Base-by-base conservation (phyloP, 2,888 invertebrate species). In the Eristalinus aeneus region DNA sequence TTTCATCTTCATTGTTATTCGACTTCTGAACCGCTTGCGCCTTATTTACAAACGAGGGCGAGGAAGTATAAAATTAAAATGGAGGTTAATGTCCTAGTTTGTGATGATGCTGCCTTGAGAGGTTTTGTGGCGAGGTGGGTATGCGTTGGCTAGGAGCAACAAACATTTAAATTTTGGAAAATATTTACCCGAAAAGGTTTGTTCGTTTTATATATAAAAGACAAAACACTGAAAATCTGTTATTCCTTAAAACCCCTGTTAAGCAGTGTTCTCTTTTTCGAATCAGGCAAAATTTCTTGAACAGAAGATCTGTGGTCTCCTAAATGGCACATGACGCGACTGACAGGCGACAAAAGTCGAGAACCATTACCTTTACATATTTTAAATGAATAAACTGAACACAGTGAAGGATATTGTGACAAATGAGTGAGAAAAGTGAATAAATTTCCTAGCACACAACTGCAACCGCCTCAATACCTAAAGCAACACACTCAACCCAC, bases 31-130 rank as follows among this genome's bases (percentile, higher is more conserved):
- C 1, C 16, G 46, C 46, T 46, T 16, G 27, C 27, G n/a, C 68
- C 27, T 67, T 72, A 60, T 36, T 58, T 71, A 77, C 72, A 65
- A 69, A 81, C 53, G 58, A 60, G 69, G 69, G 76, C 81, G 81
- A 81, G 85, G 81, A 81, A 60, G 46, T 60, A 23, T 67, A 65
- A 20, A 80, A 76, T n/a, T 3, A 63, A 39, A 8, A 34, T 65
- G 39, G 69, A 78, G 69, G 65, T 65, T 46, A 46, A 16, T 46
- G 46, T 46, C 60, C 53, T 68, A 60, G 74, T 84, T 84, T 79
- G 67, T 69, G 83, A 79, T 78, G 23, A 53, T 73, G 10, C 27
- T 68, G 36, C 5, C 46, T 11, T 22, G 22, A 56, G 22, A 63
- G 20, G 23, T 11, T 65, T 36, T 39, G 12, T 58, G 31, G 69